phyloP scores from a whole-genome alignment of 2,113 vertebrate genomes.

The Xiphias gladius region DNA sequence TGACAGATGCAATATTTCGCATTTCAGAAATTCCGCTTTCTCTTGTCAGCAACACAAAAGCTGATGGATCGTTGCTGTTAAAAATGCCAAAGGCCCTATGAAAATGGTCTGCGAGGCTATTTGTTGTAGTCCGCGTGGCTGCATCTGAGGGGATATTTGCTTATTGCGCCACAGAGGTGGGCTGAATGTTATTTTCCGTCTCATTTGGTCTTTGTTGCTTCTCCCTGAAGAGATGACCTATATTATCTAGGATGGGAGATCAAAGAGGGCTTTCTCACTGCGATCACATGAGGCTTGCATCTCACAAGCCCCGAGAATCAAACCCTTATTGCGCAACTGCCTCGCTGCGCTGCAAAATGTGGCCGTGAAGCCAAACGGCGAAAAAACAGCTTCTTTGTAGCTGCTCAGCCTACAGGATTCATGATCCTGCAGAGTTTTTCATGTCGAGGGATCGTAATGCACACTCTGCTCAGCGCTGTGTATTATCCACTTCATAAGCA shows the following conservation, averaged over 20 bases:
- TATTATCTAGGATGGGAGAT: slow-evolving; percentile 81
- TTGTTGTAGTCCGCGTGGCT: slow-evolving; percentile 16
- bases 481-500: slow-evolving; percentile 39
- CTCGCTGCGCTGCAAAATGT: slow-evolving; percentile 59
- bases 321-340: slow-evolving; percentile 59
- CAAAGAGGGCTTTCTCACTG: slow-evolving; percentile 74
- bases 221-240: slow-evolving; percentile 81
- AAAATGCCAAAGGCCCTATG: slow-evolving; percentile 61
- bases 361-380: slow-evolving; percentile 51
- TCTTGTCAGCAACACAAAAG: slow-evolving; percentile 28
- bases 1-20: slow-evolving; percentile 76
- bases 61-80: slow-evolving; percentile 34
- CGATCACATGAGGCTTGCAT: slow-evolving; percentile 65
- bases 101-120: slow-evolving; percentile 12
- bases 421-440: slow-evolving; percentile 66
- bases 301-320: slow-evolving; percentile 56
- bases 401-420: slow-evolving; percentile 54
- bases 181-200: slow-evolving; percentile 67
- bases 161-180: slow-evolving; percentile 65
- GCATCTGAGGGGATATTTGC: slow-evolving; percentile 44
- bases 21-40: slow-evolving; percentile 43
- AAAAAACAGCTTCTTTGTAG: slow-evolving; percentile 54
- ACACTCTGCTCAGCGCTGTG: slow-evolving; percentile 30
- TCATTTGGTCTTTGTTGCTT: slow-evolving; percentile 79
- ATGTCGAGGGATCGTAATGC: slow-evolving; percentile 46